These are phyloP conservation scores for Sebastes umbrosus DNA, from an alignment of 2,797 vertebrate genomes.

Conservation along the genomic window DNA sequence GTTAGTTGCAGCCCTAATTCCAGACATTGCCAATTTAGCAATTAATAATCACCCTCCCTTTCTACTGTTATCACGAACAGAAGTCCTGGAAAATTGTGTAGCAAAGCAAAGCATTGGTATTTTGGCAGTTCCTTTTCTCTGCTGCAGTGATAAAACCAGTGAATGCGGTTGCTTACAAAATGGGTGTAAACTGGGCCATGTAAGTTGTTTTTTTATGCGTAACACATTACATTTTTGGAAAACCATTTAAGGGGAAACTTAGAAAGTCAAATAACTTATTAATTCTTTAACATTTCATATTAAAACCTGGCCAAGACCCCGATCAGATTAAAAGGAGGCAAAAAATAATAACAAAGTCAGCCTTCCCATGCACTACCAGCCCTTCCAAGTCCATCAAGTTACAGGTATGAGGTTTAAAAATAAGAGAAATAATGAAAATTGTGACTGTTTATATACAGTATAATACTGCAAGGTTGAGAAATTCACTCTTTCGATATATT, in stretches of 20 bases:
- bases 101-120: background rate
- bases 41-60: background rate
- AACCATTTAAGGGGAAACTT: background rate
- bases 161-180: background rate
- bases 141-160: background rate
- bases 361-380: background rate
- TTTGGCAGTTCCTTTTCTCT: background rate
- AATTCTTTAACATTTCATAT: background rate
- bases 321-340: background rate
- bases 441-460: background rate
- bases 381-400: background rate
- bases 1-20: background rate
- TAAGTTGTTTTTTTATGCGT: background rate
- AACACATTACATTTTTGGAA: background rate
- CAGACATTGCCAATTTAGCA: background rate
- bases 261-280: background rate
- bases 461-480: background rate
- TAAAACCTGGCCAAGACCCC: background rate
- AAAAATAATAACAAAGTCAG: background rate
- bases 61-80: background rate
- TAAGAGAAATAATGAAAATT: background rate
- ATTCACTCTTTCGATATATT: background rate
- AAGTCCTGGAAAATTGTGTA: background rate
- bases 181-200: background rate
- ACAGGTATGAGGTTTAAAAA: background rate